Evolutionary conservation across 1,140 invertebrate genomes (phyloP), one percentile per base, ranked within the genome.

Genomic region (Trypoxylus dichotomus): DNA sequence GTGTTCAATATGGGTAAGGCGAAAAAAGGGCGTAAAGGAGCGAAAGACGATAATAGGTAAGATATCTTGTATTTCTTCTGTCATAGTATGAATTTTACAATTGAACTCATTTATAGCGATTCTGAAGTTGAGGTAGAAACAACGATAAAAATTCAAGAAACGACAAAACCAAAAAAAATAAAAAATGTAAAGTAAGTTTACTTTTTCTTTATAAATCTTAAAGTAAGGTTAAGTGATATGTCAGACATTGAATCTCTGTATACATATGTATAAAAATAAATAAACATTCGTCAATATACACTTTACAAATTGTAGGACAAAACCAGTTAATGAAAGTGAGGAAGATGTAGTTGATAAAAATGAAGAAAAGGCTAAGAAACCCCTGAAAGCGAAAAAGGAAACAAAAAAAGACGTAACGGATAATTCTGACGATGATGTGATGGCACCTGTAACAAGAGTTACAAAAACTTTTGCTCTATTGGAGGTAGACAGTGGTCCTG

Each of bases 21-120:
- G 79, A 93, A 92, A 88, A 92, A 92, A 85, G 89, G 89, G 79
- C 91, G 91, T 84, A 92, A 92, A 85, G 87, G 88, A 82, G 89
- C 87, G 81, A 89, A 89, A 80, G 89, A 89, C 68, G 90, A 91
- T 58, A 91, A 92, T 79, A 88, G 90, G 91, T 92, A 87, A 89
- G 88, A 87, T 81, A 81, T 81, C 82, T 81, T 80, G 78, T 68
- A 27, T 71, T 78, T 77, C 78, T 79, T 80, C 71, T 85, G 82
- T 76, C 24, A 76, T 73, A 76, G 10, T 13, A 24, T 68, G 80
- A 85, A 86, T 85, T 85, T 72, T 29, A 7, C 5, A 19, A 47
- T 73, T 24, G 21, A 68, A 74, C 7, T 25, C 37, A 37, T 78
- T 82, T 83, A 71, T 73, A 82, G 83, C 77, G 83, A 84, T 74